Percentiles rank a stretch among this genome's conserved stretches.
Conservation (phyloP, 2,797 vertebrate species). For the Neosalanx taihuensis region DNA sequence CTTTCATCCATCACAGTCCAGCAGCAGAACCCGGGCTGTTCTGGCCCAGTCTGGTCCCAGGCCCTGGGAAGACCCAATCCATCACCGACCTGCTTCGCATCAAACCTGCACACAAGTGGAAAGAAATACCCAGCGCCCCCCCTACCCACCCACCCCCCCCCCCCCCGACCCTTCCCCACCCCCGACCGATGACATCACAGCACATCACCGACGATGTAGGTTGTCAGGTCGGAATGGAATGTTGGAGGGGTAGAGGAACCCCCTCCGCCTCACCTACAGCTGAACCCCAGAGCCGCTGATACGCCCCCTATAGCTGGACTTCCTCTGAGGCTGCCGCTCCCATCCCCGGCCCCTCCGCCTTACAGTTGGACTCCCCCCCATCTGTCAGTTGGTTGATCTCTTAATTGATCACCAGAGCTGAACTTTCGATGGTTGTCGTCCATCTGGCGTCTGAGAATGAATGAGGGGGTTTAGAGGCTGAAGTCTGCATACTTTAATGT, state of each 20-base stretch:
- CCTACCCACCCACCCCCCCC: too few relatives aligned
- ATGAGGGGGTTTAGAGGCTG: conserved; percentile 1
- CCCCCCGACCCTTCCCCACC: too few relatives aligned
- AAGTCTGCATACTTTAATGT: conserved; percentile 6
- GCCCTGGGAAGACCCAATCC: background rate
- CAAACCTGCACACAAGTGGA: conserved; percentile 3
- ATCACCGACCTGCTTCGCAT: conserved; percentile 1
- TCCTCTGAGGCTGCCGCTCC: background rate
- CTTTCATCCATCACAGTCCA: conserved; percentile 10
- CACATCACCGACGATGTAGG: conserved; percentile 1
- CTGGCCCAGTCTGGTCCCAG: background rate
- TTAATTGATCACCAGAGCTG: conserved; percentile 11
- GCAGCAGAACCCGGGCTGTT: background rate
- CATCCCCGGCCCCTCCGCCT: background rate
- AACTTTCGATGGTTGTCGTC: conserved; percentile 2
- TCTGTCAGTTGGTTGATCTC: conserved; percentile 8
- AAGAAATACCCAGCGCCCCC: background rate
- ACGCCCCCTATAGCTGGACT: background rate
- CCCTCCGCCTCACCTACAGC: background rate
- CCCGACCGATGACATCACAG: background rate
- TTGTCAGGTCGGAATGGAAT: background rate
- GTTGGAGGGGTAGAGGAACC: background rate
- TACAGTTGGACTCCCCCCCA: background rate
- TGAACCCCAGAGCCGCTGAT: background rate
- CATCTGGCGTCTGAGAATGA: conserved; percentile 9